A percentile compares a stretch with the other conserved stretches of the same genome.
phyloP scores from a whole-genome alignment of 2,797 vertebrate genomes.

The Intellagama lesueurii region DNA sequence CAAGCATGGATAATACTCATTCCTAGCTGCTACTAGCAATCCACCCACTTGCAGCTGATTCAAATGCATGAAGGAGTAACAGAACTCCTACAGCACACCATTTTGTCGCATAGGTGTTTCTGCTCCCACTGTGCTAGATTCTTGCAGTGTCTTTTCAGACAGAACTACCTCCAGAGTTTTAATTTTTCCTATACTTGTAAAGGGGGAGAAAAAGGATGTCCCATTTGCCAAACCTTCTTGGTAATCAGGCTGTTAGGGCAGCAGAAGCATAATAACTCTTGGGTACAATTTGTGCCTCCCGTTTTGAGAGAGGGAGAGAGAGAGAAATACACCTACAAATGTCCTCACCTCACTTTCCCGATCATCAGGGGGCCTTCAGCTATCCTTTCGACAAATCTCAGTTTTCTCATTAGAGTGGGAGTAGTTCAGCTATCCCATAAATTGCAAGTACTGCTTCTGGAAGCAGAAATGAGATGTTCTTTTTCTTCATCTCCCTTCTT shows the following conservation, averaged over 20 bases:
- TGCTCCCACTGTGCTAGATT: conserved; percentile 5
- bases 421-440: neutral
- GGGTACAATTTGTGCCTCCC: neutral
- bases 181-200: neutral
- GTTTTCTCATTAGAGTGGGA: neutral
- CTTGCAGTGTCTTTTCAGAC: neutral
- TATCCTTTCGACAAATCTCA: neutral
- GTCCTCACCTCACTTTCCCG: neutral
- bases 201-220: neutral
- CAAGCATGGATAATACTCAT: neutral
- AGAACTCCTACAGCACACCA: neutral
- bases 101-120: neutral
- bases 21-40: conserved; percentile 3
- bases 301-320: neutral
- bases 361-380: neutral
- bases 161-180: neutral
- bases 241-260: neutral
- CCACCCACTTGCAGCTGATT: neutral
- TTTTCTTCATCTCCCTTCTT: neutral
- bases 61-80: conserved; percentile 17
- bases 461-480: neutral
- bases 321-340: neutral
- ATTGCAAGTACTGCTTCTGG: neutral
- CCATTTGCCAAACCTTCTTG: neutral
- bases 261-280: neutral